Percentiles rank a stretch among this genome's conserved stretches.
phyloP scores from a whole-genome alignment of 2,888 invertebrate species.

The Ashinkailepas kermadecensis region DNA sequence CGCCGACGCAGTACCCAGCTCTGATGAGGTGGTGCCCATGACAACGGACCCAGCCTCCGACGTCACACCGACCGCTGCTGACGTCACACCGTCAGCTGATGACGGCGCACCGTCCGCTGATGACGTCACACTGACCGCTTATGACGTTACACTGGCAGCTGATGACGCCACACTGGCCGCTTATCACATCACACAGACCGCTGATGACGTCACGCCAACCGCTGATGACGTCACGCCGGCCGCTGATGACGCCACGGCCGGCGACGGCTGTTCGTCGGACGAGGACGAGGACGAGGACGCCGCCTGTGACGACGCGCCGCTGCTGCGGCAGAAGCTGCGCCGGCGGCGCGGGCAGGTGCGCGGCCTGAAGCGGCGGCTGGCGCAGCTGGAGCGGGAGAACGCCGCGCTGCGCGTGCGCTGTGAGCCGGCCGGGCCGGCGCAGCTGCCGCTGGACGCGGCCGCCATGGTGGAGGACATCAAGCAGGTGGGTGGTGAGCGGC shows the following conservation, averaged over 20 bases:
- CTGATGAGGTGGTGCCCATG: too few relatives aligned
- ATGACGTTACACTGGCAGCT: too few relatives aligned
- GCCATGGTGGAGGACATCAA: constrained; percentile 17
- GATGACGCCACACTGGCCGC: too few relatives aligned
- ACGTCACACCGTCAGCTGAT: neutral
- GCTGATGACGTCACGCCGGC: neutral
- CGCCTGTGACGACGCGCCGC: neutral
- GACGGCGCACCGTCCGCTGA: neutral
- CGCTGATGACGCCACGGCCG: neutral
- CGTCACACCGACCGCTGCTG: neutral
- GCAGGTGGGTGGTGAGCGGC: constrained; percentile 7
- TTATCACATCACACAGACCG: too few relatives aligned
- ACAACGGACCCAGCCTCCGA: neutral
- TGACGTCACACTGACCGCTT: too few relatives aligned
- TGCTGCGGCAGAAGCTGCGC: neutral
- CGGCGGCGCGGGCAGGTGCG: neutral
- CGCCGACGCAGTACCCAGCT: too few relatives aligned
- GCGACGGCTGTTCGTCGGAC: neutral
- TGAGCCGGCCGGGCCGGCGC: constrained; percentile 34
- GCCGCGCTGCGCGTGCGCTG: neutral
- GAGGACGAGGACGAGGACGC: neutral
- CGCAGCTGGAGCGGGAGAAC: neutral
- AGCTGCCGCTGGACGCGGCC: neutral
- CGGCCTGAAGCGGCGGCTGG: neutral
- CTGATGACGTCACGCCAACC: too few relatives aligned